Conservation (phyloP, 2,888 invertebrate species). For the Pristionchus exspectatus region DNA sequence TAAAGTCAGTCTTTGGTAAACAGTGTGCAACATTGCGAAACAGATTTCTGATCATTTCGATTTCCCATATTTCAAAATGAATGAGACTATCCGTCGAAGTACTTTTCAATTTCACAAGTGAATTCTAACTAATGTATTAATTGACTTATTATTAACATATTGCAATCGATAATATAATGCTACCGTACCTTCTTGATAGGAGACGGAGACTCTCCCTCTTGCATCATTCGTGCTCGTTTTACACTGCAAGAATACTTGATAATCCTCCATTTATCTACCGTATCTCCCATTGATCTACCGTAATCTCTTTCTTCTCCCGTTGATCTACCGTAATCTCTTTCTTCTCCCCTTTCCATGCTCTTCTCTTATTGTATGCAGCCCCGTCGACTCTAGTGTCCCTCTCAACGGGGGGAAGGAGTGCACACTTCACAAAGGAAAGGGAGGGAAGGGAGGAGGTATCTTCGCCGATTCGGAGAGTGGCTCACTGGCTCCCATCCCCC, state of each 20-base stretch:
- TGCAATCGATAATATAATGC: background rate
- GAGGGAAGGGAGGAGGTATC: background rate
- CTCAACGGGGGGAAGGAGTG: conserved; percentile 3
- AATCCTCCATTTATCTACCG: background rate
- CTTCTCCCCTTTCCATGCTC: background rate
- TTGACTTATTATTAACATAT: too few species aligned
- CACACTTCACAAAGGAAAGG: conserved; percentile 25
- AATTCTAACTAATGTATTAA: too few species aligned
- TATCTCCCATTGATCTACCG: background rate
- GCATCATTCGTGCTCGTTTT: conserved; percentile 2
- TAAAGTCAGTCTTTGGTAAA: too few species aligned
- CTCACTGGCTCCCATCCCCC: background rate
- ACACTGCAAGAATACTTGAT: background rate
- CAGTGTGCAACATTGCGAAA: background rate
- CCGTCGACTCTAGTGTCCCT: conserved; percentile 16
- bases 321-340: background rate
- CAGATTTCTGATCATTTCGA: background rate
- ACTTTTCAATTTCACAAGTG: too few species aligned
- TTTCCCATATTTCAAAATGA: background rate
- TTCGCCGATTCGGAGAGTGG: background rate
- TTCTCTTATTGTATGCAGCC: background rate
- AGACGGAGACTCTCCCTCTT: background rate
- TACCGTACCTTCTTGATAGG: conserved; percentile 6
- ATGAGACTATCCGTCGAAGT: background rate
- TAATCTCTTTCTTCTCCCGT: background rate